Conservation (phyloP, 2,888 invertebrate genomes). For the Mycalesis mineus region DNA sequence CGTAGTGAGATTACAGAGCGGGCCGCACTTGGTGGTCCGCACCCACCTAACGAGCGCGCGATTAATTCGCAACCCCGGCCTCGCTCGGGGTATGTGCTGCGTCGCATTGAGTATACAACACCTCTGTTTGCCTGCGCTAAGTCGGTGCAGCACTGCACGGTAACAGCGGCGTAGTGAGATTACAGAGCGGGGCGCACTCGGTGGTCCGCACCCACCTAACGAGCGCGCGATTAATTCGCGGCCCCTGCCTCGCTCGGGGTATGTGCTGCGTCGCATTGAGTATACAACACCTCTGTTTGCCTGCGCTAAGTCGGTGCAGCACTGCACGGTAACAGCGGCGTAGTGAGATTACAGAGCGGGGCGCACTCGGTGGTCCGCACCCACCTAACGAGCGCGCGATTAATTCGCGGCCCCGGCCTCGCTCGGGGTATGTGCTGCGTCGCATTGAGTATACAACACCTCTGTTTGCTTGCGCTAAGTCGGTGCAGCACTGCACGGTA, state of each 20-base stretch:
- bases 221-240: constrained; percentile 32
- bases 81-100: no score
- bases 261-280: no score
- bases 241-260: no score
- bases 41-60: constrained; percentile 35
- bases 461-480: no score
- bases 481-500: constrained; percentile 35
- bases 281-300: no score
- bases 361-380: constrained; percentile 58
- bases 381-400: constrained; percentile 36
- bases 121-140: no score
- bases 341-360: constrained; percentile 59
- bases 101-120: no score
- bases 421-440: no score
- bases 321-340: constrained; percentile 41
- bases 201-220: constrained; percentile 47
- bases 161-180: constrained; percentile 49
- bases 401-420: constrained; percentile 35
- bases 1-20: constrained; percentile 59
- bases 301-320: constrained; percentile 5
- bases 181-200: constrained; percentile 63
- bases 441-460: no score
- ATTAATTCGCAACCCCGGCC: constrained; percentile 39
- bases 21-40: constrained; percentile 60
- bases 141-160: constrained; percentile 29